Base-by-base conservation (phyloP, 2,113 vertebrate genomes). In the Crotalus tigris region DNA sequence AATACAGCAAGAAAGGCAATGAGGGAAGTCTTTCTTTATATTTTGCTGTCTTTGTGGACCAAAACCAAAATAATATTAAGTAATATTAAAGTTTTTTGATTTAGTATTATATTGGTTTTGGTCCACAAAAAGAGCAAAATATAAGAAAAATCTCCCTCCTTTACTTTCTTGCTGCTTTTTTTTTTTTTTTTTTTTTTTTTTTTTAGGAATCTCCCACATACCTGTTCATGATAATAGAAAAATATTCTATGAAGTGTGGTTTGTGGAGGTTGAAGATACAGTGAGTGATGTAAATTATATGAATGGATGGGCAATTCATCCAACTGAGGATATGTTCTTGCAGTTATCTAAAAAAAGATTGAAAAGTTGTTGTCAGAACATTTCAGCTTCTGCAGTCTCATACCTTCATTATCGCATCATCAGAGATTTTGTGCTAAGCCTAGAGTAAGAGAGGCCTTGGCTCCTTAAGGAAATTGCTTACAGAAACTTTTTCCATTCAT, bases 361-460 rank as follows among this genome's bases (percentile, higher is more conserved):
- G 13, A 21, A 86, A n/a, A 75, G 1, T 0, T 75, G 3, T 75
- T 88, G 54, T 24, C n/a, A 75, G 39, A 92, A n/a, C 29, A 33
- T 19, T 92, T 87, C 46, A 44, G 6, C 26, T 69, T 92, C 9
- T 75, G 49, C 46, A 61, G 3, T 53, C n/a, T 88, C 85, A 54
- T 46, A 54, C 13, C 13, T 88, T 29, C 51, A 55, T 26, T 46
- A 46, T 29, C 15, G 4, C 11, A 54, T 54, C 58, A 92, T 88
- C 64, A 88, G 11, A 15, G n/a, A 92, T 64, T 54, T 53, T 39
- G 58, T 87, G 57, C 61, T 4, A 58, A 49, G 44, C 24, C 9
- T 49, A 53, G 21, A 9, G 11, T 8, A 17, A 15, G 39, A 85
- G 19, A 8, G 7, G 55, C 0, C 0, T 0, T 19, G 51, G 91